Conservation (phyloP, 2,888 invertebrate species). For the Melanophora roralis region DNA sequence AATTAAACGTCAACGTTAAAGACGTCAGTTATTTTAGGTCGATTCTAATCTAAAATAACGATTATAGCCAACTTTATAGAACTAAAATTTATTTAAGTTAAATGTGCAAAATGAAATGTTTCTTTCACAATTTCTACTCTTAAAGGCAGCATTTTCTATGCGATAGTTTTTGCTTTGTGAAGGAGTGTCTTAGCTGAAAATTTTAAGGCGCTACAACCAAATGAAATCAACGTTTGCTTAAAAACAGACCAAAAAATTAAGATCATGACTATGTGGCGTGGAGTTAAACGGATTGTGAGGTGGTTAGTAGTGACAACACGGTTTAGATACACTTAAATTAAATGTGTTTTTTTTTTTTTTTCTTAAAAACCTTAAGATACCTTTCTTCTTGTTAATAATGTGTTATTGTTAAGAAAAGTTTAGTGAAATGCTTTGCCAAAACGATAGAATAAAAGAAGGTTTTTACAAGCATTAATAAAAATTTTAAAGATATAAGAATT, state of each 20-base stretch:
- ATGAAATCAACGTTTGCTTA: slow-evolving; percentile 17
- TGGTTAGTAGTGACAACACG: slow-evolving; percentile 52
- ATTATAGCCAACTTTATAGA: slow-evolving; percentile 54
- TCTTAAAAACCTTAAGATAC: not conserved
- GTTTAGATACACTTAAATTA: slow-evolving; percentile 51
- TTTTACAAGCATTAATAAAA: slow-evolving; percentile 41
- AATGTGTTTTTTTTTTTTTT: slow-evolving; percentile 35
- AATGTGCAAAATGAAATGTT: slow-evolving; percentile 41
- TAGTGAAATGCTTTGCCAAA: slow-evolving; percentile 17
- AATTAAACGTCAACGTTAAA: slow-evolving; percentile 59
- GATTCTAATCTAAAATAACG: slow-evolving; percentile 59
- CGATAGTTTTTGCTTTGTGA: slow-evolving; percentile 28
- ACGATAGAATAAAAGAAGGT: slow-evolving; percentile 33
- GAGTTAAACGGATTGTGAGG: not conserved
- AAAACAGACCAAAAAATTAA: slow-evolving; percentile 12
- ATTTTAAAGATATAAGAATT: not conserved
- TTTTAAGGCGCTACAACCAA: slow-evolving; percentile 19
- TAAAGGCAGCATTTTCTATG: not conserved
- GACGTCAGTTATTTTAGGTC: slow-evolving; percentile 56
- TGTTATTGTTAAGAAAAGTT: slow-evolving; percentile 24
- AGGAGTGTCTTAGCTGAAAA: slow-evolving; percentile 56
- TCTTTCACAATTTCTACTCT: not conserved
- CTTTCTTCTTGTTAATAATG: not conserved
- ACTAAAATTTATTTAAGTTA: slow-evolving; percentile 48
- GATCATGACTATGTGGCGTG: slow-evolving; percentile 12